Conservation (phyloP, 1,140 invertebrate species). For the Limonius californicus region DNA sequence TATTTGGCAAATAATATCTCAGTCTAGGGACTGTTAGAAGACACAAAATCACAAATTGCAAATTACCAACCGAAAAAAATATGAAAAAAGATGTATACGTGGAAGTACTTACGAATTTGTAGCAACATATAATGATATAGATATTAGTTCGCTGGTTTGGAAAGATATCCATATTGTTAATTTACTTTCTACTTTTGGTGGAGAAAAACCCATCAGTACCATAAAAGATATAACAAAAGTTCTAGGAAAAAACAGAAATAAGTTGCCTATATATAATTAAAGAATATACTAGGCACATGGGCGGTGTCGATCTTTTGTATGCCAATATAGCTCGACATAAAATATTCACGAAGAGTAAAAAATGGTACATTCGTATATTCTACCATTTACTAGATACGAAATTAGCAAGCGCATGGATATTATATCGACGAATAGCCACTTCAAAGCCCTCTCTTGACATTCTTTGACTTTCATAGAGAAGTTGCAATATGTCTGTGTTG, state of each 20-base stretch:
- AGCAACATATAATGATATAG: neutral
- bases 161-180: neutral
- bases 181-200: neutral
- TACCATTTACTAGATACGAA: constrained; percentile 23
- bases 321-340: constrained; percentile 9
- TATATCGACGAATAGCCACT: neutral
- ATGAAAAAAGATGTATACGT: neutral
- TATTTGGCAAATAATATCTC: constrained; percentile 5
- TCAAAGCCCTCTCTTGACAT: neutral
- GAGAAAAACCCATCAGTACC: neutral
- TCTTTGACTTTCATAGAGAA: neutral
- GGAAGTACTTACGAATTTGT: neutral
- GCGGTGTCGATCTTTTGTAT: constrained; percentile 20
- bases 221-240: neutral
- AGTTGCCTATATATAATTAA: neutral
- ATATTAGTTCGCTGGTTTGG: neutral
- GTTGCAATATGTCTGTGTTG: neutral
- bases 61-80: neutral
- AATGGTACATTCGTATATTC: constrained; percentile 18
- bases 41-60: constrained; percentile 7
- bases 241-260: neutral
- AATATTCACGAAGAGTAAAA: constrained; percentile 9
- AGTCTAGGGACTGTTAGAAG: constrained; percentile 1
- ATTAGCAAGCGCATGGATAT: constrained; percentile 14
- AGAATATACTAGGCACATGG: constrained; percentile 5